A percentile compares a stretch with the other conserved stretches of the same genome.
Evolutionary conservation across 2,888 invertebrate species (phyloP).

Genomic region (Terebella lapidaria): DNA sequence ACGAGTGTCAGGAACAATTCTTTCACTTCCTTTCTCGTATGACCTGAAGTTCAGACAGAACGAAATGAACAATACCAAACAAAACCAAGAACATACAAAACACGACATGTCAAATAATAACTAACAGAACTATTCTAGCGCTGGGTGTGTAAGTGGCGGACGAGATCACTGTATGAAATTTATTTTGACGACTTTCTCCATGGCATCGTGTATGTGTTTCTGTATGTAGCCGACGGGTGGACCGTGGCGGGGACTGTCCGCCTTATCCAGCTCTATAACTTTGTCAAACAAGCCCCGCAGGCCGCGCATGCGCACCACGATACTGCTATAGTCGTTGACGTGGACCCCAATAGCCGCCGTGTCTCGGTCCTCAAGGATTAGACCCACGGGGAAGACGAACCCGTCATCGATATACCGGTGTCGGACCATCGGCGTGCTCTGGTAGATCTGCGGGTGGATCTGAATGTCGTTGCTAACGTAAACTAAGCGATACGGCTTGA

Average conservation of each 20-base stretch:
- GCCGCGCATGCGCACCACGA: conserved; percentile 26
- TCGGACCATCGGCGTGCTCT: conserved; percentile 28
- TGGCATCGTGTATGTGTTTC: conserved; percentile 25
- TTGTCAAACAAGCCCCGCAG: conserved; percentile 18
- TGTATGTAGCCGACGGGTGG: conserved; percentile 27
- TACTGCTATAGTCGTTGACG: conserved; percentile 30
- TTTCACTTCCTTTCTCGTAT: too few species aligned
- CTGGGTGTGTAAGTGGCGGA: too few species aligned
- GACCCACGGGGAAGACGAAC: conserved; percentile 32
- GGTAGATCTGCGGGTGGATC: conserved; percentile 25
- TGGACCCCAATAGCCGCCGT: conserved; percentile 28
- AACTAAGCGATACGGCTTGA: conserved; percentile 27
- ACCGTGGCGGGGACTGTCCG: conserved; percentile 13
- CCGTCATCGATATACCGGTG: conserved; percentile 28
- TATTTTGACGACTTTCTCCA: conserved; percentile 11
- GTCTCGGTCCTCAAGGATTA: conserved; percentile 27
- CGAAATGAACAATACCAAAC: too few species aligned
- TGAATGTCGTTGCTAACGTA: conserved; percentile 28
- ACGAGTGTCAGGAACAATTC: too few species aligned
- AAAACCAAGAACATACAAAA: too few species aligned
- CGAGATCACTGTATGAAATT: conserved; percentile 4
- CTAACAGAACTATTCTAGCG: too few species aligned
- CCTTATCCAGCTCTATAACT: conserved; percentile 21
- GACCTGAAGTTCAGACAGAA: too few species aligned
- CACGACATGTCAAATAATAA: too few species aligned